Percentiles rank a stretch among this genome's conserved stretches.
Conservation (phyloP, 2,113 vertebrate species). For the Solea solea region DNA sequence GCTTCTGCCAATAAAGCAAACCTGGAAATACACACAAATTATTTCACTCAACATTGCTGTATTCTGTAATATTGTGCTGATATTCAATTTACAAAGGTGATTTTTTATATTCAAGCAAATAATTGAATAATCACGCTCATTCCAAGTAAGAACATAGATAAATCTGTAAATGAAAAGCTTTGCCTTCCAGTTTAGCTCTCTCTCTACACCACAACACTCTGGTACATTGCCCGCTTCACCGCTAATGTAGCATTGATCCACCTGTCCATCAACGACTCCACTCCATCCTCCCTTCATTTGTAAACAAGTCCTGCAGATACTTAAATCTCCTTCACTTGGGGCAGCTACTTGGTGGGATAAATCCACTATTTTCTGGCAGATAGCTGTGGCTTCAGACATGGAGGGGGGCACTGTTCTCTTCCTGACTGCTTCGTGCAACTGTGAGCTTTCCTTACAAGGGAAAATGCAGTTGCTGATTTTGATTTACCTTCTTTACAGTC, state of each 20-base stretch:
- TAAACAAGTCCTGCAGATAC: neutral
- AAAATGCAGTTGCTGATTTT: too few relatives aligned
- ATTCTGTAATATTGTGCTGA: neutral
- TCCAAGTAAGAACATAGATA: too few relatives aligned
- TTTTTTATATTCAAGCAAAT: too few relatives aligned
- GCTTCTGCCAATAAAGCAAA: constrained; percentile 95
- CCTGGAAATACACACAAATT: constrained; percentile 74
- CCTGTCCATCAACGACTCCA: neutral
- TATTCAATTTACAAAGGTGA: too few relatives aligned
- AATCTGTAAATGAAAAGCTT: neutral
- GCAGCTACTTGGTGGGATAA: neutral
- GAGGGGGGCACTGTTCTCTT: neutral
- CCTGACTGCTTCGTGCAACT: neutral
- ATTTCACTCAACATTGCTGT: neutral
- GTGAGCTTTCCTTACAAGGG: neutral
- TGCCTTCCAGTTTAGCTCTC: too few relatives aligned
- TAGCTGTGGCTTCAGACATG: neutral
- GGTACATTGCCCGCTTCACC: neutral
- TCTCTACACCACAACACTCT: neutral
- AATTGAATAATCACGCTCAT: too few relatives aligned
- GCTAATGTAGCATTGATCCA: neutral
- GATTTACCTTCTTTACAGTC: too few relatives aligned
- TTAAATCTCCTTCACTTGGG: neutral
- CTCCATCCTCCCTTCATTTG: neutral
- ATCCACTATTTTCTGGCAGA: neutral